phyloP scores from a whole-genome alignment of 2,113 vertebrate genomes.

The Sus scrofa region T2T-Sscrofa CM000817.6:87026501-87027000 shows the following conservation, averaged over 20 bases:
- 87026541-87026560: background rate
- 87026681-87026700: background rate
- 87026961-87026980: background rate
- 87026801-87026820: background rate
- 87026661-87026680: rapidly evolving
- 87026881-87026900: background rate
- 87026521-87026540: background rate
- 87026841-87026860: background rate
- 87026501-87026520: background rate
- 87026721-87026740: background rate
- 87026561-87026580: background rate
- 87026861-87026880: background rate
- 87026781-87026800: background rate
- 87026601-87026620: background rate
- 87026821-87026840: background rate
- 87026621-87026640: background rate
- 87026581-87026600: background rate
- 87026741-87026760: background rate
- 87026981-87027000: background rate
- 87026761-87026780: background rate
- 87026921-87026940: background rate
- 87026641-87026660: background rate
- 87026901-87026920: background rate
- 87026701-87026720: background rate
- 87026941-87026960: background rate